Base-by-base conservation (phyloP, 2,888 invertebrate species). In the Mythimna pallens region DNA sequence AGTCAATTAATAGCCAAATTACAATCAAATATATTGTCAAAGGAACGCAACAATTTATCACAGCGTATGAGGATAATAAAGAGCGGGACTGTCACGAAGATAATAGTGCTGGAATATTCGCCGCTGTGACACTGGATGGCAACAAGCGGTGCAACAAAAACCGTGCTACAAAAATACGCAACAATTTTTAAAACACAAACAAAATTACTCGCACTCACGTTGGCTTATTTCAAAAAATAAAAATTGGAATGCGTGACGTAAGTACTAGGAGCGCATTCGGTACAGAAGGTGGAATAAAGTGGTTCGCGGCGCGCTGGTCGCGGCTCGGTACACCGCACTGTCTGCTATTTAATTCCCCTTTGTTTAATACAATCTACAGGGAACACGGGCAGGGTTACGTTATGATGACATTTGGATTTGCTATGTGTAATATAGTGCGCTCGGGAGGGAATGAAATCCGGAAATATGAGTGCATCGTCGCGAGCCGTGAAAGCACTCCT, bases 331-430 rank as follows among this genome's bases (percentile, higher is more conserved):
- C 91, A 83, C 91, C 90, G 87, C 91, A 86, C 90, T 92, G 90
- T 92, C 91, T 92, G 89, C 91, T 91, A 90, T 92, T 92, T 93
- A 93, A 93, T 93, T 89, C 92, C 88, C 92, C 90, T 93, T 93
- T 93, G 92, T 92, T 92, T 92, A 93, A 92, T 92, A 92, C 90
- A 92, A 93, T 94, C 93, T 92, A 93, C 93, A 82, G 88, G 88
- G 91, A 92, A 89, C 91, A 90, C 90, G 83, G 88, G 89, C 87
- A 87, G 88, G 90, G 93, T 91, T 89, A 90, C 90, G 90, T 92
- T 93, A 92, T 90, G 91, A 92, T 92, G 92, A 93, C 93, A 92
- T 92, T 90, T 86, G 88, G 88, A 91, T 90, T 88, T 88, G 85
- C 86, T 85, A 87, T 87, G 86, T 90, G 88, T 90, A 90, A 91